Evolutionary conservation across 1,140 invertebrate species (phyloP), one percentile per base, ranked within the genome.

Genomic region (Augochlora pura): DNA sequence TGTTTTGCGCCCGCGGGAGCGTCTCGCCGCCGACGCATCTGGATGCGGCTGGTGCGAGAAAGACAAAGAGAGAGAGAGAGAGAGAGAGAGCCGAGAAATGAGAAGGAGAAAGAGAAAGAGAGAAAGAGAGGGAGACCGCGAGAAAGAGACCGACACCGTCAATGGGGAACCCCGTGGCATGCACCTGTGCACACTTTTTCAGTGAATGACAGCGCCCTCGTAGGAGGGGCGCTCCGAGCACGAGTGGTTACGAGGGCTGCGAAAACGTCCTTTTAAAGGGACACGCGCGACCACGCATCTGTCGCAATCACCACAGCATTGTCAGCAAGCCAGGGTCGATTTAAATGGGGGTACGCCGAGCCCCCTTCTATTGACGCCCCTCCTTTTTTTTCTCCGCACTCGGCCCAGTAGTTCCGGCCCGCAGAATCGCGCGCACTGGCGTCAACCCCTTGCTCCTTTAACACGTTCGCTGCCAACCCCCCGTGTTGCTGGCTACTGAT

Each of bases 11-110:
- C 74, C 65, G 78, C 77, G 86, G 87, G 80, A 85, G 60, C 67
- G 82, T 83, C 82, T 75, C 83, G 80, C 87, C 87, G 82, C 75
- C 84, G 80, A 88, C 82, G 82, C 87, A 91, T 90, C 89, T 88
- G 88, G 83, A 85, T 4, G 32, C 32, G 32, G 42, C 84, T 66
- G 70, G 57, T 32, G 62, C 54, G 66, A 14, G 57, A 66, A 8
- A n/a, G 54, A 6, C 0, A n/a, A 21, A 57, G 6, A n/a, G 9
- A 57, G 21, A n/a, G 54, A n/a, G 18, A 2, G 6, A n/a, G 8
- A n/a, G 21, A 54, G 16, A n/a, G 52, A 57, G 21, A 57, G 21
- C 23, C 60, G 72, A 57, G 64, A 63, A 23, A 64, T 18, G 32
- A 42, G 46, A 9, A 0, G 8, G 54, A 6, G 6, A n/a, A 21